Conservation (phyloP, 2,797 vertebrate genomes). For the Sciurus carolinensis region DNA sequence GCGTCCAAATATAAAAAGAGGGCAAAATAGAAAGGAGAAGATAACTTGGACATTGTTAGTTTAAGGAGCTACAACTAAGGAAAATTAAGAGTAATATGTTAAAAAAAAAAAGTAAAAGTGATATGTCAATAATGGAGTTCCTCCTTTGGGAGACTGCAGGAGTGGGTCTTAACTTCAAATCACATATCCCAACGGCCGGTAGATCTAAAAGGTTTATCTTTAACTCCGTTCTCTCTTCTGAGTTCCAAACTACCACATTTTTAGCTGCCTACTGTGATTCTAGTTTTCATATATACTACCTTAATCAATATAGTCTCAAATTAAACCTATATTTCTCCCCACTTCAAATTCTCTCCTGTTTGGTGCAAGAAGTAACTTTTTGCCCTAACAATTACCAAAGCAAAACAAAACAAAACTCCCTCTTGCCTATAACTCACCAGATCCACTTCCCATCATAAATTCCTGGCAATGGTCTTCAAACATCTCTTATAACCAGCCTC, state of each 20-base stretch:
- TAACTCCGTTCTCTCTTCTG: background rate
- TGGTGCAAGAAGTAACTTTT: background rate
- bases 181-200: background rate
- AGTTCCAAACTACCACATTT: background rate
- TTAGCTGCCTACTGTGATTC: background rate
- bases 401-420: background rate
- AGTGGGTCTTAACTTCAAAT: background rate
- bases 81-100: background rate
- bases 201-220: background rate
- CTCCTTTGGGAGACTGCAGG: background rate
- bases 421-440: background rate
- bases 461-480: no score
- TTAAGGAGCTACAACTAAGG: background rate
- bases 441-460: background rate
- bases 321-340: background rate
- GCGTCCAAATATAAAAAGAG: background rate
- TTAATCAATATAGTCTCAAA: background rate
- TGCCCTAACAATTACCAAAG: background rate
- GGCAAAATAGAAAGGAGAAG: background rate
- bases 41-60: background rate
- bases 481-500: background rate
- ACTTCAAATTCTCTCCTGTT: background rate
- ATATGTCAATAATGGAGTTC: background rate
- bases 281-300: background rate
- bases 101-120: background rate